A percentile compares a stretch with the other conserved stretches of the same genome.
These are phyloP conservation scores for Copidosoma aretas DNA, from an alignment of 2,888 invertebrate genomes.

Conservation along the genomic window DNA sequence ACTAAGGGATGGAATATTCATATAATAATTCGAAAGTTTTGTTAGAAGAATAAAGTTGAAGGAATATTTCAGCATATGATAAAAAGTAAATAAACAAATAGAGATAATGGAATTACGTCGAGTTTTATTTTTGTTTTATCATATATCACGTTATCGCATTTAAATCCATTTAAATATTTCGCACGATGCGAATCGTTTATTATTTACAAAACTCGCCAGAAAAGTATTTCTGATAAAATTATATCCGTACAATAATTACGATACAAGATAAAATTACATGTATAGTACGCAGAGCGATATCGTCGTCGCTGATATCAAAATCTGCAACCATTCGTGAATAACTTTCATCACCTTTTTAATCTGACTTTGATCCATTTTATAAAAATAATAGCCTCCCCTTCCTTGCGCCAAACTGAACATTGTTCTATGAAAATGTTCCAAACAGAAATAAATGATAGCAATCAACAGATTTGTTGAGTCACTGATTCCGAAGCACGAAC, in stretches of 20 bases:
- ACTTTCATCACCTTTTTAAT: conserved; percentile 21
- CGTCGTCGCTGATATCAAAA: conserved; percentile 25
- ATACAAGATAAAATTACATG: conserved; percentile 33
- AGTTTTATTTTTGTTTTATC: conserved; percentile 42
- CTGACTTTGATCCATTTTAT: conserved; percentile 42
- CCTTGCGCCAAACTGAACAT: conserved; percentile 1
- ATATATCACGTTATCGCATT: conserved; percentile 57
- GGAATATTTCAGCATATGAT: too few relatives aligned
- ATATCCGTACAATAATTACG: conserved; percentile 42
- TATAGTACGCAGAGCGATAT: conserved; percentile 31
- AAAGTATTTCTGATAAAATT: conserved; percentile 33
- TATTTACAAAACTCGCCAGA: conserved; percentile 35
- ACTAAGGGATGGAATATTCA: too few relatives aligned
- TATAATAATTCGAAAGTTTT: too few relatives aligned
- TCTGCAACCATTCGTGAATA: conserved; percentile 21
- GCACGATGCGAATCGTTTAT: conserved; percentile 30
- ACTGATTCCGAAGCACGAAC: too few relatives aligned
- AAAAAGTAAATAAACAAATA: background rate
- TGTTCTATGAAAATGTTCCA: conserved; percentile 11
- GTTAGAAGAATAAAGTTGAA: too few relatives aligned
- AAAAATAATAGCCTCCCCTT: conserved; percentile 60
- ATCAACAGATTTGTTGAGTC: conserved; percentile 18
- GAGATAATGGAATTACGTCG: conserved; percentile 35
- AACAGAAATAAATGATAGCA: conserved; percentile 2
- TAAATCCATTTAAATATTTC: conserved; percentile 56